These are phyloP conservation scores for Fukomys damarensis DNA, from an alignment of 2,113 vertebrate species.

Conservation along the genomic window DNA sequence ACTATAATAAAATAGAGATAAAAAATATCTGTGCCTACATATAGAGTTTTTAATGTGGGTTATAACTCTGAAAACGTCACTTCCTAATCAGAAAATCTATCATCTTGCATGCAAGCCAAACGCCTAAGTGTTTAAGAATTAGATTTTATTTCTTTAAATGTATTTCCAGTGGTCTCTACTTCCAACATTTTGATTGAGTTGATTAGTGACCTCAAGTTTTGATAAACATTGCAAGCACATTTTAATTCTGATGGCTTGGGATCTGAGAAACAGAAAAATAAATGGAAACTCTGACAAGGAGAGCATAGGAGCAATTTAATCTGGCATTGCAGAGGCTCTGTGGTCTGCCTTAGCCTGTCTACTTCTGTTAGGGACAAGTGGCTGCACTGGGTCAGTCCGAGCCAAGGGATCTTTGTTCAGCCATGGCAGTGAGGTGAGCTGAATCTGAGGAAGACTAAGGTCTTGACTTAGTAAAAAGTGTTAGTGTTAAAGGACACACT, in stretches of 20 bases:
- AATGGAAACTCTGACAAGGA: not conserved
- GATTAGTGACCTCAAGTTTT: not conserved
- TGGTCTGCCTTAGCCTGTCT: not conserved
- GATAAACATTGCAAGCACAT: not conserved
- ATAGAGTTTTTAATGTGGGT: not conserved
- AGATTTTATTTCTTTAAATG: not conserved
- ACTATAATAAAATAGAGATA: not conserved
- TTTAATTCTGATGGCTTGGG: not conserved
- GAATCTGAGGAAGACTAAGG: not conserved
- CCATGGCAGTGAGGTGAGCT: not conserved
- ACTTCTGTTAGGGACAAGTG: not conserved
- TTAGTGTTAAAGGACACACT: not conserved
- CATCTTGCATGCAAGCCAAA: not conserved
- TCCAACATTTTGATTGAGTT: not conserved
- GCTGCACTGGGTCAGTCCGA: not conserved
- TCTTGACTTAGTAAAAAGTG: not conserved
- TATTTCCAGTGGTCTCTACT: not conserved
- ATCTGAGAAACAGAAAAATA: not conserved
- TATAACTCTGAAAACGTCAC: not conserved
- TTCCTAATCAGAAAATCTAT: not conserved
- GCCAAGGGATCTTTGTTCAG: not conserved
- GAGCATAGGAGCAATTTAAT: not conserved
- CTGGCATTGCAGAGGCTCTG: not conserved
- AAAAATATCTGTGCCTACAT: not conserved
- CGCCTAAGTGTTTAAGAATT: not conserved